A percentile compares a stretch with the other conserved stretches of the same genome.
Conservation (phyloP, 2,888 invertebrate species). For the Scaptomyza tumidula region DNA sequence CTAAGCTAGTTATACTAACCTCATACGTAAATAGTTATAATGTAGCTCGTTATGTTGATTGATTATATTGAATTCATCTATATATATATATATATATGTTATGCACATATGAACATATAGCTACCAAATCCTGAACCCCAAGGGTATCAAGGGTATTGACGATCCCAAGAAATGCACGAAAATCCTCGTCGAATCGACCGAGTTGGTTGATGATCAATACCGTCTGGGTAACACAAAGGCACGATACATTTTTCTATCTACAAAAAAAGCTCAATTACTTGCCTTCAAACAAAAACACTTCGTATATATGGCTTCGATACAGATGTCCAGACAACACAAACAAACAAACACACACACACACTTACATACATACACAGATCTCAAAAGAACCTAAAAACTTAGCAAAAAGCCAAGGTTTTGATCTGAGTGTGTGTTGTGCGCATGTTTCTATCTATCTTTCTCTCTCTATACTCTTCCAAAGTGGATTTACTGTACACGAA, state of each 20-base stretch:
- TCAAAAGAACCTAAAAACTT: slow-evolving; percentile 33
- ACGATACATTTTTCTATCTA: slow-evolving; percentile 85
- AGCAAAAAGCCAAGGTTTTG: slow-evolving; percentile 52
- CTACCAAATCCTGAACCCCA: slow-evolving; percentile 99
- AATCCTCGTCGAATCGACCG: slow-evolving; percentile 92
- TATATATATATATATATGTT: slow-evolving; percentile 41
- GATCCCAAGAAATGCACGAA: slow-evolving; percentile 94
- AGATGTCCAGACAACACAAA: slow-evolving; percentile 59
- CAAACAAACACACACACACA: slow-evolving; percentile 17
- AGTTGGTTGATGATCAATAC: slow-evolving; percentile 95
- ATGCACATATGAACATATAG: slow-evolving; percentile 85
- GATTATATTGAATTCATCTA: slow-evolving; percentile 45
- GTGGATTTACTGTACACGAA: slow-evolving; percentile 34
- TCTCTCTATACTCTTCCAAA: slow-evolving; percentile 17
- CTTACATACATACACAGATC: slow-evolving; percentile 31
- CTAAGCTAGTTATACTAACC: slow-evolving; percentile 71
- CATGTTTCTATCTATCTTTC: slow-evolving; percentile 46
- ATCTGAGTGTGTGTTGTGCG: slow-evolving; percentile 49
- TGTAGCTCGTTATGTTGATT: slow-evolving; percentile 37
- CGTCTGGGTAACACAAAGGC: slow-evolving; percentile 99
- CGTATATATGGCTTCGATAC: slow-evolving; percentile 67
- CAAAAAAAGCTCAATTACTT: slow-evolving; percentile 30
- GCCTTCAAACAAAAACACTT: slow-evolving; percentile 60
- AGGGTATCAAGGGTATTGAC: slow-evolving; percentile 90
- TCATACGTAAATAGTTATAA: slow-evolving; percentile 24